Base-by-base conservation (phyloP, 1,140 invertebrate species). In the Zaprionus lachaisei region DNA sequence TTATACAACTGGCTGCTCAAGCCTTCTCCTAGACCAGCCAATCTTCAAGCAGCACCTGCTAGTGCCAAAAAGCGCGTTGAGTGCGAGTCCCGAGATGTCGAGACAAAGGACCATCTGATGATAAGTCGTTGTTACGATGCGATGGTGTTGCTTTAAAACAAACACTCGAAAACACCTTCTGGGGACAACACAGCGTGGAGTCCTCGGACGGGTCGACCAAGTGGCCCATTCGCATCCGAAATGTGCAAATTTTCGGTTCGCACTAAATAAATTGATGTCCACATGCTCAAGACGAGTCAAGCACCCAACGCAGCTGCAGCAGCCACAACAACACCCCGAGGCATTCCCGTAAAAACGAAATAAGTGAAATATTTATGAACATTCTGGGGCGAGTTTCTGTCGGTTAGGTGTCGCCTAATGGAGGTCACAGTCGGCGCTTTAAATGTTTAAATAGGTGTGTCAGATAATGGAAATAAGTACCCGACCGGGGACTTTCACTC, bases 361-460 rank as follows among this genome's bases (percentile, higher is more conserved):
- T 89, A 89, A 90, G 85, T 90, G 74, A 90, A 89, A 90, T 81
- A 85, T 89, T 90, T 90, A 89, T 89, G 85, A 72, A 70, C 80
- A 72, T 77, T 77, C 64, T 68, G 70, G 67, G 73, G 70, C 60
- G 47, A 72, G 56, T 61, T 61, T 54, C 56, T 61, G 34, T 47
- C 54, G 68, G 60, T 66, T 74, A 81, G 85, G 81, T 81, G 85
- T 70, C 49, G 72, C 81, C 85, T 89, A 89, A 89, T 89, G 85
- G 85, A 82, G 85, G 85, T 89, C 85, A 89, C 85, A 89, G 84
- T 85, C 83, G 81, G 70, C 80, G 85, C 75, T 75, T 89, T 89
- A 89, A 82, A 89, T 89, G 89, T 90, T 89, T 89, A 90, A 89
- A 89, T 90, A 89, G 85, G 81, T 89, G 85, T 89, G 85, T 77